Conservation (phyloP, 2,113 vertebrate species). For the Crotophaga sulcirostris region DNA sequence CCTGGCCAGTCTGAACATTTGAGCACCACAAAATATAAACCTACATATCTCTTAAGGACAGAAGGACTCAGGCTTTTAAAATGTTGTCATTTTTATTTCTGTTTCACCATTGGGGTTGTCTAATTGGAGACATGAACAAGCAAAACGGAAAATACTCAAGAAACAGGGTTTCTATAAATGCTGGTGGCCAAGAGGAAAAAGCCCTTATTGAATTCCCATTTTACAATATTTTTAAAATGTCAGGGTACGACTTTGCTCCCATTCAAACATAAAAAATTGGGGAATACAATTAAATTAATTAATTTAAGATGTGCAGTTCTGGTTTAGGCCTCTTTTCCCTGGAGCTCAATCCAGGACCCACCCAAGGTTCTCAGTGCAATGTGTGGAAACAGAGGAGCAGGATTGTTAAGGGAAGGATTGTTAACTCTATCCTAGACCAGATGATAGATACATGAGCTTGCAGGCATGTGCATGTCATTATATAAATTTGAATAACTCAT, state of each 20-base stretch:
- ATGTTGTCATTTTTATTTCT: slow-evolving; percentile 52
- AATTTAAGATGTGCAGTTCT: neutral
- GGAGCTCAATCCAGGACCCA: neutral
- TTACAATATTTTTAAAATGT: neutral
- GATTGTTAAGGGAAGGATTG: neutral
- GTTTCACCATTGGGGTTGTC: neutral
- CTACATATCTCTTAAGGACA: slow-evolving; percentile 56
- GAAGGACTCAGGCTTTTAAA: slow-evolving; percentile 52
- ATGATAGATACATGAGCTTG: neutral
- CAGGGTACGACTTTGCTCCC: neutral
- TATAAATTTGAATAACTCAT: neutral
- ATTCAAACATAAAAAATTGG: neutral
- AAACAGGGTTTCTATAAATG: neutral
- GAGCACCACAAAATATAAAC: slow-evolving; percentile 67
- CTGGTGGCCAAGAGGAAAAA: neutral
- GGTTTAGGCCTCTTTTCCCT: neutral
- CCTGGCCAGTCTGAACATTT: slow-evolving; percentile 30
- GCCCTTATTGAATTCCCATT: neutral
- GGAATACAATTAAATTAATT: neutral
- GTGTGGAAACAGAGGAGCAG: neutral
- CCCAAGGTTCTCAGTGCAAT: neutral
- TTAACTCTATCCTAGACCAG: neutral
- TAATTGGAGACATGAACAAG: slow-evolving; percentile 19
- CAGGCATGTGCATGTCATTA: neutral
- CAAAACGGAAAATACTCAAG: neutral